Percentiles rank a stretch among this genome's conserved stretches.
phyloP scores from a whole-genome alignment of 2,113 vertebrate species.

The Azemiops feae region DNA sequence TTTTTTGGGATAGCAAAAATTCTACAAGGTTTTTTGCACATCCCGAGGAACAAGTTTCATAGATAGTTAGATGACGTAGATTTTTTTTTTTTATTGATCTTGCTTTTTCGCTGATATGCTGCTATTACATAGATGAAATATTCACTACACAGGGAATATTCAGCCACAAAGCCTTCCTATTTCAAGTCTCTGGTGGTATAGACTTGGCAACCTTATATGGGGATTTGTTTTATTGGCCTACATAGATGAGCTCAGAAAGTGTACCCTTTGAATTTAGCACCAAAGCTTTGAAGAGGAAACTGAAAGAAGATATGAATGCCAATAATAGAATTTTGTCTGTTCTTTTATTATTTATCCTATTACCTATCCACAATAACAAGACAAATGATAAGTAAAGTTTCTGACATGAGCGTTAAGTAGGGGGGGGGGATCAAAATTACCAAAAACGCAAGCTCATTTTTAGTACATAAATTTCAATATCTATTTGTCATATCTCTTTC shows the following conservation, averaged over 20 bases:
- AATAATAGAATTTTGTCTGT: not conserved
- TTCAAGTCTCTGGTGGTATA: not conserved
- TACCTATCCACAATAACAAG: not conserved
- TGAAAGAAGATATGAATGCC: not conserved
- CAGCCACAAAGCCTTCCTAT: not conserved
- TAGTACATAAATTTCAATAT: not conserved
- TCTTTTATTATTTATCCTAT: not conserved
- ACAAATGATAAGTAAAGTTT: not conserved
- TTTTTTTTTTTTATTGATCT: not conserved
- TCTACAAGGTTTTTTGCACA: not conserved
- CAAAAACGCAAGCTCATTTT: not conserved
- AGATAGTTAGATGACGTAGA: not conserved
- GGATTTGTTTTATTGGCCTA: not conserved
- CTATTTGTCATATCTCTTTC: not conserved
- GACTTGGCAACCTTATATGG: not conserved
- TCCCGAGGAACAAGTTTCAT: not conserved
- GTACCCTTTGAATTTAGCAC: not conserved
- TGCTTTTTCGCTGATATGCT: not conserved
- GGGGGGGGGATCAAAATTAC: not conserved
- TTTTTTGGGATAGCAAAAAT: not conserved
- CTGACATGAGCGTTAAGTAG: not conserved
- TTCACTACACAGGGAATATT: not conserved
- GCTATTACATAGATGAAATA: not conserved
- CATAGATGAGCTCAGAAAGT: not conserved
- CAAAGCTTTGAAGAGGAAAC: not conserved